Base-by-base conservation (phyloP, 2,113 vertebrate genomes). In the Alethe diademata region DNA sequence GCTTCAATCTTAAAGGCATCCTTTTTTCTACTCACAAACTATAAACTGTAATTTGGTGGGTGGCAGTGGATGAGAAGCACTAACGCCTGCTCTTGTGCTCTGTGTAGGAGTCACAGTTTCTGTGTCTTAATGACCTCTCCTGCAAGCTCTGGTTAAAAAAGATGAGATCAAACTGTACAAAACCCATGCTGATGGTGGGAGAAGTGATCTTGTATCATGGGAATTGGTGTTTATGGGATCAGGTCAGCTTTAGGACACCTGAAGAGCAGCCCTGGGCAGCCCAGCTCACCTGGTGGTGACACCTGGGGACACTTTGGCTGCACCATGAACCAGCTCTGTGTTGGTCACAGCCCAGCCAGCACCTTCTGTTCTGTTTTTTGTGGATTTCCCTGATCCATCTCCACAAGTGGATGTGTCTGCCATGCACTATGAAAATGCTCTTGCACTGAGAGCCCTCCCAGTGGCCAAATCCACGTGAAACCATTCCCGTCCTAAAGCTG, bases 11-110 rank as follows among this genome's bases (percentile, higher is more conserved):
- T 90, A 88, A 95, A 93, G 81, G 61, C 48, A 60, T 54, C 58
- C 9, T 72, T 94, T 97, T 51, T 94, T 73, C 69, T 56, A 6
- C 82, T 97, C 95, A 92, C 82, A 94, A 8, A 96, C 81, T 78
- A 6, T 60, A 82, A 97, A 69, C 40, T 72, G 42, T 69, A 91
- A 94, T 97, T 95, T 94, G 28, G 62, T 66, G 72, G 86, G 74
- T 70, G 94, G 92, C 14, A 42, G 70, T 7, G 29, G 72, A 47
- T n/a, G 36, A 45, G 79, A 87, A 82, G 42, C 35, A 33, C 62
- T 40, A 28, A 71, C 5, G 23, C 57, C 76, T 42, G 76, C 53
- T 85, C 43, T n/a, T 18, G 74, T 36, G 12, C 28, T 54, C 36
- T 33, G 5, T 48, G 48, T 11, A 50, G 62, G 74, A 89, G 40